phyloP scores from a whole-genome alignment of 2,888 invertebrate genomes.

The Allolobophora icterica region DNA sequence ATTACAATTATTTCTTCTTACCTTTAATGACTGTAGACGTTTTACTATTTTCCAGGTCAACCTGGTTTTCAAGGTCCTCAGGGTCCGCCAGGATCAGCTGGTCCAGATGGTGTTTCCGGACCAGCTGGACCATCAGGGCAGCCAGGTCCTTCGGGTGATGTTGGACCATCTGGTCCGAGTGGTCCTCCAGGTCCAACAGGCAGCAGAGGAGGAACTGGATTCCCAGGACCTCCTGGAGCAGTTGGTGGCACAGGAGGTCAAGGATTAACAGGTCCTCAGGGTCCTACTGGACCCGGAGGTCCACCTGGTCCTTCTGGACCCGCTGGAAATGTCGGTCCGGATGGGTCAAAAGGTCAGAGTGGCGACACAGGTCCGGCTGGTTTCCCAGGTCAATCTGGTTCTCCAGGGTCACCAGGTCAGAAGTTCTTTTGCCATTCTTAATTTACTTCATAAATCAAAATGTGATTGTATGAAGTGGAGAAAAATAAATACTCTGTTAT shows the following conservation, averaged over 20 bases:
- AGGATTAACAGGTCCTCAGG: slow-evolving; percentile 35
- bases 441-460: not conserved
- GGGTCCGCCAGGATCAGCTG: slow-evolving; percentile 38
- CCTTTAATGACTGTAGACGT: not conserved
- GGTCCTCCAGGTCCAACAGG: slow-evolving; percentile 41
- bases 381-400: slow-evolving; percentile 32
- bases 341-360: slow-evolving; percentile 5
- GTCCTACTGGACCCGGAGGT: slow-evolving; percentile 34
- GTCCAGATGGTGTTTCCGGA: slow-evolving; percentile 59
- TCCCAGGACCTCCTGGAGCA: slow-evolving; percentile 39
- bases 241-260: slow-evolving; percentile 35
- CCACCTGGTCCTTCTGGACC: slow-evolving; percentile 20
- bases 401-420: slow-evolving; percentile 26
- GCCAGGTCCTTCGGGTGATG: slow-evolving; percentile 12
- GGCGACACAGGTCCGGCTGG: slow-evolving; percentile 33
- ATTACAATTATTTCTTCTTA: not conserved
- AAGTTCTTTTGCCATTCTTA: not conserved
- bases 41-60: slow-evolving; percentile 7
- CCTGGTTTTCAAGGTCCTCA: slow-evolving; percentile 57
- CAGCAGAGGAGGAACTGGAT: slow-evolving; percentile 38
- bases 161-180: slow-evolving; percentile 33
- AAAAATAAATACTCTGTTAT: too few relatives aligned
- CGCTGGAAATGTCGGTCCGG: slow-evolving; percentile 4
- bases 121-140: slow-evolving; percentile 32
- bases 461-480: not conserved